Conservation (phyloP, 2,113 vertebrate species). For the Aptenodytes forsteri region DNA sequence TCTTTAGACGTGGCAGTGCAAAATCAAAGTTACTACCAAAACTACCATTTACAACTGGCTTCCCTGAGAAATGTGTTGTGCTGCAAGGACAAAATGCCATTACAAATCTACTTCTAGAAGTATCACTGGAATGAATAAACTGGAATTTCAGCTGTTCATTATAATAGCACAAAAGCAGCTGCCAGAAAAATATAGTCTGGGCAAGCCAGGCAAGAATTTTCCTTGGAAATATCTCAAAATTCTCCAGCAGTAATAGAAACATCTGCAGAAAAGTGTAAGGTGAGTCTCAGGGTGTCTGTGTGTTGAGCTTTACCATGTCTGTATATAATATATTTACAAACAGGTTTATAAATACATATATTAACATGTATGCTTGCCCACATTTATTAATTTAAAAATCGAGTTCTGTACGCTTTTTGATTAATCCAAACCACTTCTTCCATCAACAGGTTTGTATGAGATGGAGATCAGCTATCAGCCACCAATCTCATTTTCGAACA, state of each 20-base stretch:
- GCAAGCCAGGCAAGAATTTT: neutral
- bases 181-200: neutral
- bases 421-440: neutral
- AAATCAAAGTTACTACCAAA: neutral
- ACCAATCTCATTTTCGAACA: accelerated
- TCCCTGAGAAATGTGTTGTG: neutral
- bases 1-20: neutral
- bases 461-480: neutral
- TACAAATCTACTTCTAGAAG: neutral
- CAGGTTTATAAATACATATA: neutral
- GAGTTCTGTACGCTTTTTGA: neutral
- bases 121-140: neutral
- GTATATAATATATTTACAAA: neutral
- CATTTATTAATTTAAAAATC: neutral
- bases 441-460: neutral
- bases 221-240: neutral
- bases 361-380: neutral
- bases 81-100: neutral
- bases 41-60: neutral
- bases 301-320: neutral
- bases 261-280: neutral
- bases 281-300: accelerated
- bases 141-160: neutral
- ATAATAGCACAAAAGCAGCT: neutral
- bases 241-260: neutral